These are phyloP conservation scores for Protobothrops flavoviridis DNA, from an alignment of 2,113 vertebrate genomes.

Conservation along the genomic window DNA sequence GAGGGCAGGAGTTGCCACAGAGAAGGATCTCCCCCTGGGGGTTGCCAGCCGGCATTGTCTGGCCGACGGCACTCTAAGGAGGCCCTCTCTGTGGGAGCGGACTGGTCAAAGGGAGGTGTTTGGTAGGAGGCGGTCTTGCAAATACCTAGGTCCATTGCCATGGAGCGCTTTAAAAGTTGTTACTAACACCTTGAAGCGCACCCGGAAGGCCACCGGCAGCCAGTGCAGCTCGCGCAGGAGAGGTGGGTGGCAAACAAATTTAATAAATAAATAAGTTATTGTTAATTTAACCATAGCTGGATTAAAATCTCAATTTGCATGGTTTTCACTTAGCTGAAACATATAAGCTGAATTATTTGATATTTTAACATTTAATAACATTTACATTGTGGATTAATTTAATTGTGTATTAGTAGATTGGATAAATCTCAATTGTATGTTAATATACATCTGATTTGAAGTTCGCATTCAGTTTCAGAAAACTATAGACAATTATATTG, in stretches of 20 bases:
- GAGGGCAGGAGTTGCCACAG: no score
- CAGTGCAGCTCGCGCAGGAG: no score
- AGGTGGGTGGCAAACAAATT: neutral
- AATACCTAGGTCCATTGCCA: no score
- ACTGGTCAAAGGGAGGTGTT: no score
- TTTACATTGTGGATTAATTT: neutral
- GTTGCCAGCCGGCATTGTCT: no score
- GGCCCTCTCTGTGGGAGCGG: no score
- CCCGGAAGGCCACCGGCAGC: no score
- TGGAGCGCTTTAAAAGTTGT: no score
- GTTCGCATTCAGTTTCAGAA: neutral
- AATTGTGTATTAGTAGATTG: neutral
- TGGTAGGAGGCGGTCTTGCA: no score
- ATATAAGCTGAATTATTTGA: neutral
- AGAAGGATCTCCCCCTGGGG: no score
- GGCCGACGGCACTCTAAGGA: no score
- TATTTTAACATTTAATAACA: neutral
- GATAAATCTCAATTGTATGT: neutral
- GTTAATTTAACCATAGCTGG: neutral
- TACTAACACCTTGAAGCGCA: no score
- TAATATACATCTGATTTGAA: neutral
- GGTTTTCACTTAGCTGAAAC: neutral
- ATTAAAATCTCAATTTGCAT: neutral
- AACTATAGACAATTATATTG: neutral
- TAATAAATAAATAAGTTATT: neutral